A percentile compares a stretch with the other conserved stretches of the same genome.
Evolutionary conservation across 2,888 invertebrate species (phyloP).

Genomic region (Enoplolaimus lenunculus): DNA sequence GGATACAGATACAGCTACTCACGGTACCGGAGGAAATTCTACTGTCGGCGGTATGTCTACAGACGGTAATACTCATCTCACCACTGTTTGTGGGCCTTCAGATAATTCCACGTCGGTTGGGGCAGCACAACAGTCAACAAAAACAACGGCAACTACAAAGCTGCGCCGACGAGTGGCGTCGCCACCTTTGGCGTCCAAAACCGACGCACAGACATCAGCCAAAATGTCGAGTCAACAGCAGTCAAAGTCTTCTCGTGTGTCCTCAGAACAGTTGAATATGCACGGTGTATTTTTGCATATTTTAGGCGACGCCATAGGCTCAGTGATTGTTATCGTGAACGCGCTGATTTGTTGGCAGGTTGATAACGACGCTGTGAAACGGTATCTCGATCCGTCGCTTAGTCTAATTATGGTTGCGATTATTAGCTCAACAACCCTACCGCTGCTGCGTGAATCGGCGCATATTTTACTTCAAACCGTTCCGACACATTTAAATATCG

Average conservation of each 20-base stretch:
- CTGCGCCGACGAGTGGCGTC: too few species aligned
- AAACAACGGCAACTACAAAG: too few species aligned
- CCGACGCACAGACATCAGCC: slow-evolving; percentile 4
- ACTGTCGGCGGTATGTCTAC: too few species aligned
- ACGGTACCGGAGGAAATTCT: too few species aligned
- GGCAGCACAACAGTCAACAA: too few species aligned
- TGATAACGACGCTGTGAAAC: slow-evolving; percentile 53
- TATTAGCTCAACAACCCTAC: slow-evolving; percentile 43
- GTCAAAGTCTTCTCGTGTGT: too few species aligned
- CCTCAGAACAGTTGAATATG: slow-evolving; percentile 84
- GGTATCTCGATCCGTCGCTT: slow-evolving; percentile 84
- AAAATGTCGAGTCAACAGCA: slow-evolving; percentile 24
- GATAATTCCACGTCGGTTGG: too few species aligned
- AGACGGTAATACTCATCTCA: too few species aligned
- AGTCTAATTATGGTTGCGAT: slow-evolving; percentile 53
- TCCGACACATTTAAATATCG: slow-evolving; percentile 76
- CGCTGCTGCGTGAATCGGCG: slow-evolving; percentile 59
- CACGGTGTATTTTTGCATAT: slow-evolving; percentile 98
- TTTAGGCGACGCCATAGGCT: slow-evolving; percentile 87
- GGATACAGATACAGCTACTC: too few species aligned
- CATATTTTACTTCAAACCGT: slow-evolving; percentile 91
- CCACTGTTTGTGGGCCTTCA: too few species aligned
- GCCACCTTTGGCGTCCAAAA: too few species aligned
- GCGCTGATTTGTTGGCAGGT: slow-evolving; percentile 60
- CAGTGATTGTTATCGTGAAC: slow-evolving; percentile 73